Base-by-base conservation (phyloP, 2,113 vertebrate genomes). In the Solea solea region DNA sequence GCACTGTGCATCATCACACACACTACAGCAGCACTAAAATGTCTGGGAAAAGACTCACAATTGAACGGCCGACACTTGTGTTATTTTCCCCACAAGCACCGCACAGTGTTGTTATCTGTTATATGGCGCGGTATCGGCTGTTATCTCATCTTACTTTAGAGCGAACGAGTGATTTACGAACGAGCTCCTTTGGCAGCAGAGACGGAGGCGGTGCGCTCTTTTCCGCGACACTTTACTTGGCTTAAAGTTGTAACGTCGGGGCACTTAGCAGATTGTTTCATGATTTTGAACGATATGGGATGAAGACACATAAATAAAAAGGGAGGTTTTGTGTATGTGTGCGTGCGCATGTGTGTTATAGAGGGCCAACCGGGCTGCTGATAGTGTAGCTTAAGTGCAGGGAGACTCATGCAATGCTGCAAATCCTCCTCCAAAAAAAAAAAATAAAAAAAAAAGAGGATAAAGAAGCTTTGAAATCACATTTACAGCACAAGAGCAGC, bases 381-480 rank as follows among this genome's bases (percentile, higher is more conserved):
- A 87, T 89, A 80, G 81, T 80, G 83, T 82, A 81, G 90, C 90
- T 91, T 89, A 91, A 91, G 87, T 82, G 84, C 80, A 86, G 72
- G 44, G 63, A 71, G 73, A 82, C 74, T 82, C 84, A 88, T 88
- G 79, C 88, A 83, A 87, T 90, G 85, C 83, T 72, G 82, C 82
- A 92, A 91, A 91, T 91, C 91, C 90, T 83, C 86, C 21, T 1
- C 21, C 1, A 21, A 21, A 21, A 21, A 21, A 21, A 21, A 21
- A 21, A 1, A 21, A 21, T n/a, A 21, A 21, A 21, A 21, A 34
- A 78, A 70, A 87, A 88, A 91, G 89, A 90, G 90, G 91, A 92
- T 92, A 87, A 90, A 91, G 88, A 83, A 86, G 90, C 84, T 91
- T 91, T 91, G 86, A 85, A 92, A 88, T 89, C 87, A 84, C 90